Percentiles rank a stretch among this genome's conserved stretches.
These are phyloP conservation scores for Cossypha polioptera DNA, from an alignment of 2,797 vertebrate genomes.

Conservation along the genomic window DNA sequence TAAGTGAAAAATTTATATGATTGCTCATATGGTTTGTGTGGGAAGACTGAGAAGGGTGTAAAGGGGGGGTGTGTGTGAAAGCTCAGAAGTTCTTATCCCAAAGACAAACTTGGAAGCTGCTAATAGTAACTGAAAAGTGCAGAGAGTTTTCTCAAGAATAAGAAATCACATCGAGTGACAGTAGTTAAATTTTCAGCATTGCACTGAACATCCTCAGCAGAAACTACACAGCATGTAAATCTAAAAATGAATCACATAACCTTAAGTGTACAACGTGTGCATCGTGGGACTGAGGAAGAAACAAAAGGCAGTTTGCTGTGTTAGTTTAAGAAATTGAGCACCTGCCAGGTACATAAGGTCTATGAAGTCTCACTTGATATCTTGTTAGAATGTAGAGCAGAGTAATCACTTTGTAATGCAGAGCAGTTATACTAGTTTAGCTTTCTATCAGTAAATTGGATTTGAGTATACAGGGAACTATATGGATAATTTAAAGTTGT, in stretches of 20 bases:
- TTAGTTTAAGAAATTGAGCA: neutral
- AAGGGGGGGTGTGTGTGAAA: slow-evolving; percentile 43
- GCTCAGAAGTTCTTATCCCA: slow-evolving; percentile 44
- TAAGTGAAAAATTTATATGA: slow-evolving; percentile 28
- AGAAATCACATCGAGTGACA: neutral
- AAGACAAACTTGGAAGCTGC: slow-evolving; percentile 4
- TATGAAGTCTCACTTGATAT: neutral
- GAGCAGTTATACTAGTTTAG: neutral
- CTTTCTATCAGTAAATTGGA: neutral
- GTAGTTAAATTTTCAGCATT: neutral
- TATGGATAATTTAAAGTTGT: neutral
- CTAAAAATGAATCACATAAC: neutral
- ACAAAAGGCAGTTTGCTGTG: neutral
- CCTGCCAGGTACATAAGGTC: neutral
- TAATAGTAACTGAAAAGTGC: slow-evolving; percentile 47
- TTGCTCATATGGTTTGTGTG: slow-evolving; percentile 54
- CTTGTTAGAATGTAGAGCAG: neutral
- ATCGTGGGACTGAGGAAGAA: neutral
- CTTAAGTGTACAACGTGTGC: neutral
- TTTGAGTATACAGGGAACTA: neutral
- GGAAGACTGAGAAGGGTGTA: slow-evolving; percentile 39
- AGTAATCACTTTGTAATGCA: neutral
- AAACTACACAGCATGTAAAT: neutral
- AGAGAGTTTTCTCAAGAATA: slow-evolving; percentile 16
- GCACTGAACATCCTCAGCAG: neutral